Percentiles rank a stretch among this genome's conserved stretches.
phyloP scores from a whole-genome alignment of 2,113 vertebrate genomes.

The Vimba vimba region DNA sequence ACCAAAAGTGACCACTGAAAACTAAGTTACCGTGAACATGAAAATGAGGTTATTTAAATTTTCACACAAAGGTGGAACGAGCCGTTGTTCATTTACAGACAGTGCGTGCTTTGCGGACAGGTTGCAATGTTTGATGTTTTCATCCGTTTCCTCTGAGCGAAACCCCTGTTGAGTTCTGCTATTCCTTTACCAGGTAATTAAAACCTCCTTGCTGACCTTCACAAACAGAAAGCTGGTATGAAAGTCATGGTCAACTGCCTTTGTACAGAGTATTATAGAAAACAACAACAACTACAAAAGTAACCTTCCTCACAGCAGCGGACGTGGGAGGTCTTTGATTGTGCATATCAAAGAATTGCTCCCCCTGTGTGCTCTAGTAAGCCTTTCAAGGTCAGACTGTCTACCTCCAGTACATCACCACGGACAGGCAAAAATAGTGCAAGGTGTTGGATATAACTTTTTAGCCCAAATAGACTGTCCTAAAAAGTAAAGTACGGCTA shows the following conservation, averaged over 20 bases:
- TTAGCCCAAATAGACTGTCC: not conserved
- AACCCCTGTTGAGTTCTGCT: constrained; percentile 56
- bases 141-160: constrained; percentile 49
- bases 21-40: constrained; percentile 12
- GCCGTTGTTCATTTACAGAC: constrained; percentile 34
- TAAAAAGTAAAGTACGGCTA: not conserved
- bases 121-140: constrained; percentile 53
- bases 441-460: constrained; percentile 14
- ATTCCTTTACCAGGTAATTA: constrained; percentile 73
- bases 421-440: not conserved
- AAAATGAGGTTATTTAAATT: constrained; percentile 9
- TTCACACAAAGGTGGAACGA: constrained; percentile 4
- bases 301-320: constrained; percentile 74
- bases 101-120: constrained; percentile 22
- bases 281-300: constrained; percentile 83
- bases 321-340: constrained; percentile 62
- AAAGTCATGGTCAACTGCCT: constrained; percentile 83
- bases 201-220: constrained; percentile 77
- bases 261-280: constrained; percentile 75
- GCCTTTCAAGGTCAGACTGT: constrained; percentile 54
- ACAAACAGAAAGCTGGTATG: constrained; percentile 70
- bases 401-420: constrained; percentile 41
- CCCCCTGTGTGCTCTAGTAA: constrained; percentile 53
- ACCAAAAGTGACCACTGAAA: constrained; percentile 10
- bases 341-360: constrained; percentile 62